Evolutionary conservation across 2,113 vertebrate genomes (phyloP), one percentile per base, ranked within the genome.

Genomic region (Oreochromis spilurus): DNA sequence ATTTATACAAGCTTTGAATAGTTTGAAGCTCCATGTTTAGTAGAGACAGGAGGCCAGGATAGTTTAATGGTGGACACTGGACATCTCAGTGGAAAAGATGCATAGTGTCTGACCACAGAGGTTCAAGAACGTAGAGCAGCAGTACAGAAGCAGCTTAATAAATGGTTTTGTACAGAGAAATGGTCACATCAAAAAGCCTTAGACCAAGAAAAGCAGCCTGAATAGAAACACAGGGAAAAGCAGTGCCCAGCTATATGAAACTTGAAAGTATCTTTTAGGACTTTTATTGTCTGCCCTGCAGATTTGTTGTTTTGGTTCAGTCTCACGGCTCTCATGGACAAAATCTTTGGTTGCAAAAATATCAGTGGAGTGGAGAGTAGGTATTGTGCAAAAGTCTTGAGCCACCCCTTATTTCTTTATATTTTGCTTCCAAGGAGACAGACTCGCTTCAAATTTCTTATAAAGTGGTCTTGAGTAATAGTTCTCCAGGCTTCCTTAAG

Each of bases 1-100:
- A 90, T 96, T 95, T 95, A 93, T 83, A 67, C 89, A 84, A 94
- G 45, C 79, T 81, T 84, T 86, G 52, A 89, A 94, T 94, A 87
- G 81, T 86, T 84, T 14, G 3, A 88, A 57, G 83, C 14, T 14
- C 48, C 55, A 45, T 38, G 82, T 89, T 91, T 58, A 55, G 21
- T 62, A 26, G 40, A 91, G 57, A 84, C 80, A 60, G 38, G 55
- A 90, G 57, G 57, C 24, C 5, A 65, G 84, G 40, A 81, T 24
- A 62, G 62, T 83, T 85, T 86, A 87, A 62, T 65, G n/a, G 24
- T 75, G 40, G 24, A 29, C 21, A 62, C 82, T 90, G 81, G 85
- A 90, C 34, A 82, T 75, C 31, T 65, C 62, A 70, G 48, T 91
- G 91, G 93, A 93, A 95, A 95, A 90, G 58, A 83, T 55, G 78